A percentile compares a stretch with the other conserved stretches of the same genome.
Conservation (phyloP, 1,140 invertebrate genomes). For the Saccostrea echinata region DNA sequence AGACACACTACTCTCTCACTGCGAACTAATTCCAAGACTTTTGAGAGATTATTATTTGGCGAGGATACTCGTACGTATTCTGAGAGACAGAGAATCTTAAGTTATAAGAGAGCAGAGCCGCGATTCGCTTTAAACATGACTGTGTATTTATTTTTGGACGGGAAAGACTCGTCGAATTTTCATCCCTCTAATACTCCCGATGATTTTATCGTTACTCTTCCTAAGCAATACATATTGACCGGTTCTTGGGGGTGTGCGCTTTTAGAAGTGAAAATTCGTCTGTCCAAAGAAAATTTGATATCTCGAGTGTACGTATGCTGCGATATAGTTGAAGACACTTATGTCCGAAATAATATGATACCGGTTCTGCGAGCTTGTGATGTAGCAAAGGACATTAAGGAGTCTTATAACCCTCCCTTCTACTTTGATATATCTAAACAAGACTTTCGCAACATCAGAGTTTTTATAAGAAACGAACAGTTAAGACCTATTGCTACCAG, state of each 20-base stretch:
- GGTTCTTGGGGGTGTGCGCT: constrained; percentile 18
- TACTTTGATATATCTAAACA: neutral
- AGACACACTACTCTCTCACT: too few species aligned
- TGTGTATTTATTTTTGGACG: neutral
- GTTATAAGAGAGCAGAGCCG: too few species aligned
- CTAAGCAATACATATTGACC: neutral
- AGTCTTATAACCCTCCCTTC: neutral
- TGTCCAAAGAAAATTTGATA: neutral
- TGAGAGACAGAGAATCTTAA: too few species aligned
- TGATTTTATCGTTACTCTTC: constrained; percentile 36
- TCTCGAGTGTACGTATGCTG: constrained; percentile 31
- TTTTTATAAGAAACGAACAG: constrained; percentile 38
- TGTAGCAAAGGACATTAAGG: neutral
- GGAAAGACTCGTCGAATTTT: neutral
- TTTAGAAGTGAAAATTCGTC: neutral
- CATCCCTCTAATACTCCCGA: neutral
- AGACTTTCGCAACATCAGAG: neutral
- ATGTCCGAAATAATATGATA: neutral
- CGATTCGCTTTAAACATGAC: neutral
- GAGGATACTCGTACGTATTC: too few species aligned
- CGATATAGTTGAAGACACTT: constrained; percentile 21
- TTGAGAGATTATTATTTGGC: too few species aligned
- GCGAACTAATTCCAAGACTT: too few species aligned
- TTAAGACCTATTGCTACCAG: neutral
- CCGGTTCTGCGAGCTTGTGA: neutral